Conservation (phyloP, 2,888 invertebrate species). For the Hydroisotoma schaefferi region DNA sequence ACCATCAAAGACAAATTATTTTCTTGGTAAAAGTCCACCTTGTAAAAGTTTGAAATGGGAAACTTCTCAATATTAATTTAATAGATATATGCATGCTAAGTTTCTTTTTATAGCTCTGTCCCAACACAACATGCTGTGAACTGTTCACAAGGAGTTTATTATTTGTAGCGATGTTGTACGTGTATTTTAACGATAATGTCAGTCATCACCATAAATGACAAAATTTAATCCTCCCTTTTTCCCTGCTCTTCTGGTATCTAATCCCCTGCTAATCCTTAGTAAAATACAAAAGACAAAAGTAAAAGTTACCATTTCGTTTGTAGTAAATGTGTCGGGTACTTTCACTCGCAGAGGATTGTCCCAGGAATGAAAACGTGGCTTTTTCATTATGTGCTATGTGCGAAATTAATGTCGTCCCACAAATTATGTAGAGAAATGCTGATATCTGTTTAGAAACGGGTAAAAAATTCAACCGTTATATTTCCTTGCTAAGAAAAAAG, state of each 20-base stretch:
- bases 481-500: neutral
- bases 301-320: slow-evolving; percentile 12
- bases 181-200: too few relatives aligned
- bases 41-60: too few relatives aligned
- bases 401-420: slow-evolving; percentile 27
- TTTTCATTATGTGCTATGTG: slow-evolving; percentile 33
- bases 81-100: too few relatives aligned
- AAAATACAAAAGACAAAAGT: neutral
- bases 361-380: slow-evolving; percentile 2
- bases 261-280: neutral
- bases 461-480: neutral
- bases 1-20: too few relatives aligned
- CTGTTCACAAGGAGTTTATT: neutral
- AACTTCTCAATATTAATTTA: too few relatives aligned
- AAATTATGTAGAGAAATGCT: slow-evolving; percentile 28
- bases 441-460: slow-evolving; percentile 23
- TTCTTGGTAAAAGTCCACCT: too few relatives aligned
- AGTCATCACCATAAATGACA: too few relatives aligned
- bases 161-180: too few relatives aligned
- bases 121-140: neutral
- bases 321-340: slow-evolving; percentile 10
- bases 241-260: too few relatives aligned
- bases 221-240: too few relatives aligned
- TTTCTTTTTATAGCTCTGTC: too few relatives aligned
- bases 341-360: neutral